Evolutionary conservation across 2,888 invertebrate species (phyloP).

Genomic region (Chymomyza fuscimana): DNA sequence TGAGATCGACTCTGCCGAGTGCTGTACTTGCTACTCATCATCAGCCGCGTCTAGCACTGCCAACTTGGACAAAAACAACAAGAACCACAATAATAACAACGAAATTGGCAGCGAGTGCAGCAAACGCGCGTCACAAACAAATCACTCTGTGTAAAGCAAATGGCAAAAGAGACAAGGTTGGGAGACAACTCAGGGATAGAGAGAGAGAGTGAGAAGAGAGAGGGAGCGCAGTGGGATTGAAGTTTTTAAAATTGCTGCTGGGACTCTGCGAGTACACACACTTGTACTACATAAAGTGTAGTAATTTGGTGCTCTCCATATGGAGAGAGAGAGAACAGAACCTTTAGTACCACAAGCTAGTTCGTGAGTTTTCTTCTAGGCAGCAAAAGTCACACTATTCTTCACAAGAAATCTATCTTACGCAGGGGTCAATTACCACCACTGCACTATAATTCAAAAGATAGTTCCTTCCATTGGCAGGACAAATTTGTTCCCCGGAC

Average conservation of each 20-base stretch:
- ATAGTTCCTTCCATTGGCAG: too few species aligned
- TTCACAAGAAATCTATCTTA: too few species aligned
- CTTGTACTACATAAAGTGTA: slow-evolving; percentile 51
- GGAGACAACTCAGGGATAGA: slow-evolving; percentile 20
- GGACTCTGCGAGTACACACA: slow-evolving; percentile 62
- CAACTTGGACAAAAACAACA: slow-evolving; percentile 17
- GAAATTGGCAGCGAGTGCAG: slow-evolving; percentile 32
- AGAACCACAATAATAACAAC: slow-evolving; percentile 18
- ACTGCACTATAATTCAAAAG: too few species aligned
- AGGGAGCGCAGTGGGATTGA: slow-evolving; percentile 58
- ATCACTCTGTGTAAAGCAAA: slow-evolving; percentile 51
- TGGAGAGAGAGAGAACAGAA: neutral
- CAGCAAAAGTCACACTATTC: too few species aligned
- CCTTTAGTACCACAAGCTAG: too few species aligned
- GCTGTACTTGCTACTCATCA: slow-evolving; percentile 54
- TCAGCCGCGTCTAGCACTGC: slow-evolving; percentile 34
- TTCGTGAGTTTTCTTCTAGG: too few species aligned
- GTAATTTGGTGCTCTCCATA: slow-evolving; percentile 56
- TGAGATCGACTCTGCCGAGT: slow-evolving; percentile 66
- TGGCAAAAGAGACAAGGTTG: slow-evolving; percentile 31
- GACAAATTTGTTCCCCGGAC: too few species aligned
- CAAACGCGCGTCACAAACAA: slow-evolving; percentile 49
- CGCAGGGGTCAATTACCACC: too few species aligned
- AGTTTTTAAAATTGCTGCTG: slow-evolving; percentile 74
- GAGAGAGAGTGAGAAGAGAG: neutral